Percentiles rank a stretch among this genome's conserved stretches.
These are phyloP conservation scores for Rhincodon typus DNA, from an alignment of 2,797 vertebrate species.

Conservation along the genomic window DNA sequence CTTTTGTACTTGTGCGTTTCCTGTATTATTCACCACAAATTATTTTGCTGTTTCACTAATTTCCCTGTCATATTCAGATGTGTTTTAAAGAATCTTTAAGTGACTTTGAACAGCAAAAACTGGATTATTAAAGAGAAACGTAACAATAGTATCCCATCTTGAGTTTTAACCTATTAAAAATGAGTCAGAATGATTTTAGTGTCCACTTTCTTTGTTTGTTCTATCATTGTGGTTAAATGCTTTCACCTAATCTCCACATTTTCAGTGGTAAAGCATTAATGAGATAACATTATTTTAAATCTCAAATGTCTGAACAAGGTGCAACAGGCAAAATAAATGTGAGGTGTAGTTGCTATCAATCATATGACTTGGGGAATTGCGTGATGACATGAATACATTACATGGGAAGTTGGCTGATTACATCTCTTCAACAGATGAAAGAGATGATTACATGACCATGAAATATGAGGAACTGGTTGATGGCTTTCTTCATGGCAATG, in stretches of 20 bases:
- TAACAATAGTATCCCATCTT: not conserved
- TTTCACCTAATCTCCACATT: no score
- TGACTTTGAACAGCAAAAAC: not conserved
- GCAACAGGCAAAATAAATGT: not conserved
- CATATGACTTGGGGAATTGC: not conserved
- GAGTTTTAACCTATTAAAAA: not conserved
- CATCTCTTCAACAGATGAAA: not conserved
- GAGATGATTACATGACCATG: not conserved
- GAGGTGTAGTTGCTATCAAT: not conserved
- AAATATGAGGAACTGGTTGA: not conserved
- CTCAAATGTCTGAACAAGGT: not conserved
- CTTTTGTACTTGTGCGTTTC: not conserved
- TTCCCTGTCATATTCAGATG: not conserved
- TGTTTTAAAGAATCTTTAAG: not conserved
- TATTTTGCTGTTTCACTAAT: not conserved
- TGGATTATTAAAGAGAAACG: not conserved
- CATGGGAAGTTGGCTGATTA: not conserved
- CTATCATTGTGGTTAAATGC: not conserved
- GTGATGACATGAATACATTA: not conserved
- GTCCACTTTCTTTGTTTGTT: not conserved
- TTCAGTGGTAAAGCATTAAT: not conserved
- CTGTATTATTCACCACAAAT: not conserved
- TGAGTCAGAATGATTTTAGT: not conserved
- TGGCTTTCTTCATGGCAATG: no score
- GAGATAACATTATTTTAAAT: no score